phyloP scores from a whole-genome alignment of 2,797 vertebrate species.

The Poecilia velifera region DNA sequence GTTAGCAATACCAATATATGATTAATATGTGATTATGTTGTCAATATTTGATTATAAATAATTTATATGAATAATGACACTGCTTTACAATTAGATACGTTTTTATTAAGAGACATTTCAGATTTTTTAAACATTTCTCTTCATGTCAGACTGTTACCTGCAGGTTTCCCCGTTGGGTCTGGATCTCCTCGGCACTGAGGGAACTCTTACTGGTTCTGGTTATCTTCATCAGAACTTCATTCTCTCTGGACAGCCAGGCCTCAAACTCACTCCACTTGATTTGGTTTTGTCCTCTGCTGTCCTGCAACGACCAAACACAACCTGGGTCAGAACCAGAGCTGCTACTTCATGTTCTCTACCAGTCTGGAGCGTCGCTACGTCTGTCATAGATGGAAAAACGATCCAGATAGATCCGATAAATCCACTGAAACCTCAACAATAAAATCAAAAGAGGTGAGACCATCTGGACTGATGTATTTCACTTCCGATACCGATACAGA shows the following conservation, averaged over 20 bases:
- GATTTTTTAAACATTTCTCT: background rate
- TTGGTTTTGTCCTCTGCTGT: constrained; percentile 46
- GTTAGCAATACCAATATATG: background rate
- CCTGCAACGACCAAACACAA: constrained; percentile 49
- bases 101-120: background rate
- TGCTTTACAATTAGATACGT: background rate
- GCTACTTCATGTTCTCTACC: background rate
- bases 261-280: constrained; percentile 81
- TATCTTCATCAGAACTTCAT: constrained; percentile 77
- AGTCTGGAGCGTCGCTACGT: too few species aligned
- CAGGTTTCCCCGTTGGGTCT: constrained; percentile 70
- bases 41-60: background rate
- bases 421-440: background rate
- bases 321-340: background rate
- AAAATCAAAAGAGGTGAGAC: background rate
- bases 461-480: background rate
- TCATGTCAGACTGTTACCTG: constrained; percentile 72
- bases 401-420: background rate
- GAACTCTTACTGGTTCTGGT: constrained; percentile 40
- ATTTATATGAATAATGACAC: background rate
- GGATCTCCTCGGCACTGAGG: constrained; percentile 66
- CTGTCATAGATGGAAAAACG: background rate
- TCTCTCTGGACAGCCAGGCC: constrained; percentile 85
- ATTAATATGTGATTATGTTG: background rate
- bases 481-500: too few species aligned